phyloP scores from a whole-genome alignment of 2,113 vertebrate genomes.

The Microcebus murinus region DNA sequence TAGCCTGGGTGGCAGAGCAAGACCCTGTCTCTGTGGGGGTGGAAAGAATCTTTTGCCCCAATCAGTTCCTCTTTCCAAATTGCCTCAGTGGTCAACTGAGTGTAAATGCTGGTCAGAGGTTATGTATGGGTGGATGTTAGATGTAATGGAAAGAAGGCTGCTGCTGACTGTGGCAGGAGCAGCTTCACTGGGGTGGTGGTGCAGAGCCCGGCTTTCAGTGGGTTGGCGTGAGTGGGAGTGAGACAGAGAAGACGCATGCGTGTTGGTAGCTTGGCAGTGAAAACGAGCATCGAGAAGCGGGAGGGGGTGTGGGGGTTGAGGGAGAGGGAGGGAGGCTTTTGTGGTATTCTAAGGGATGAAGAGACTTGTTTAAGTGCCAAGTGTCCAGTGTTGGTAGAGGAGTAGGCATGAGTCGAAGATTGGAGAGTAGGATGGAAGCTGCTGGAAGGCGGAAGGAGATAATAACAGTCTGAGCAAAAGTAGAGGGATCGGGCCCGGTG shows the following conservation, averaged over 20 bases:
- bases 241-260: background rate
- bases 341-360: background rate
- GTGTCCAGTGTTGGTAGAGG: background rate
- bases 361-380: background rate
- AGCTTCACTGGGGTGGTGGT: background rate
- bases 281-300: background rate
- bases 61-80: background rate
- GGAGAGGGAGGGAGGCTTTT: background rate
- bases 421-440: background rate
- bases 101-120: background rate
- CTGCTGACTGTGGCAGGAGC: background rate
- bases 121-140: accelerated
- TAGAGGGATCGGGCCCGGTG: accelerated
- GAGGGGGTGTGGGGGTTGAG: background rate
- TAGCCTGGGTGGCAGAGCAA: no score
- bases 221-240: background rate
- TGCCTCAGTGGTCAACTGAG: background rate
- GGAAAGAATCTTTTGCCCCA: background rate
- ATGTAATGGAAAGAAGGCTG: background rate
- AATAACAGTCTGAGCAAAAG: no score
- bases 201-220: background rate
- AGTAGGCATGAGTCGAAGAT: background rate
- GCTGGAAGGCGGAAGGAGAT: background rate
- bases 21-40: no score
- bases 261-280: background rate